Base-by-base conservation (phyloP, 2,113 vertebrate genomes). In the Erythrolamprus reginae region DNA sequence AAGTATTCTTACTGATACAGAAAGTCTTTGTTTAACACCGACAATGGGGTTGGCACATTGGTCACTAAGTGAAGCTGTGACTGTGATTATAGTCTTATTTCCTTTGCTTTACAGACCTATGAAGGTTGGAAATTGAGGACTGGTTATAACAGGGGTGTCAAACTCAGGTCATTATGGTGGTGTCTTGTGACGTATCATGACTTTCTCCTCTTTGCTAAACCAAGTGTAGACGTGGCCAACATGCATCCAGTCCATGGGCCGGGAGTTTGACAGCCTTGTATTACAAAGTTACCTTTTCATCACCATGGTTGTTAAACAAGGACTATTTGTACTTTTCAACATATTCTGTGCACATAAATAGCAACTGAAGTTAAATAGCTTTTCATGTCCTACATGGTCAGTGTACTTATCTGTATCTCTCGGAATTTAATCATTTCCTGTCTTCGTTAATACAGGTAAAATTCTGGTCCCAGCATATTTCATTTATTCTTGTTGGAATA, bases 401-500 rank as follows among this genome's bases (percentile, higher is more conserved):
- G 21, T 90, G 83, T 90, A 38, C 10, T 45, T 88, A 8, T 51
- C 33, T 77, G 70, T 21, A 77, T 77, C n/a, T 38, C 70, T 77
- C 2, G 77, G 56, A 33, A 48, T 86, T 91, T 91, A 92, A 95
- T 87, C 84, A 0, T 91, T 1, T 92, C 86, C 3, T 84, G 3
- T 92, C 94, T 55, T 95, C 88, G 51, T 86, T 93, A 77, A 86
- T 91, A 61, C 96, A 99, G 99, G 99, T 99, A 1, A 99, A 99
- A 96, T 99, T 99, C 97, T 99, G 99, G 99, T 99, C 99, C 91
- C 99, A 99, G 89, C 99, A 99, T 92, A 99, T 99, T 94, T 99
- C 99, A 91, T 99, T 99, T 96, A 99, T 99, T 93, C 97, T 99
- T 87, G 99, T 99, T 90, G 99, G 99, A 95, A 99, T 99, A 95